Base-by-base conservation (phyloP, 2,113 vertebrate genomes). In the Ameiurus melas region DNA sequence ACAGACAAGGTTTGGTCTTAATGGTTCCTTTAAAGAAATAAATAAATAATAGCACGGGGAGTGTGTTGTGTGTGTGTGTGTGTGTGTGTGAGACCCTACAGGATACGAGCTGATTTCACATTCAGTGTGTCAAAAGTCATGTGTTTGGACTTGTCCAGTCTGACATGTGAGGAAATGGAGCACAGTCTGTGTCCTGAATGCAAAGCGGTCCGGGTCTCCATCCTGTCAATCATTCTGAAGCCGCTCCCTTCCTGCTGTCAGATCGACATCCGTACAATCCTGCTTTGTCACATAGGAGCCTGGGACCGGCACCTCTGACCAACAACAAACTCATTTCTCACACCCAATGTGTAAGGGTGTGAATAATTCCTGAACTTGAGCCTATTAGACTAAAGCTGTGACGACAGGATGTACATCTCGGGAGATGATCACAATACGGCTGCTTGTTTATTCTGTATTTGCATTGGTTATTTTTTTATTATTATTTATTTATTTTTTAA, bases 161-260 rank as follows among this genome's bases (percentile, higher is more conserved):
- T 95, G 94, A 94, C 94, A 94, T 92, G 92, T 92, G 73, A 91
- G 93, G 93, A 95, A 93, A 94, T 94, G 90, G 87, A 93, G 91
- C 66, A 8, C 79, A 86, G 83, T 93, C 92, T 93, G 93, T 95
- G 94, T 93, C 93, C 92, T 75, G 94, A 90, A 93, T 94, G 77
- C 88, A 88, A 92, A 92, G 78, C 88, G 83, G 88, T 90, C 92
- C 47, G 0, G 47, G 73, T 85, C 89, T 90, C 90, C 30, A 66
- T 85, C 82, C 91, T 83, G 91, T 93, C 94, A 85, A 85, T 90
- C 84, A 90, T 57, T 79, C 55, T 16, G 16, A 84, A 57, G 43
- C 78, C 39, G 87, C 79, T 88, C 66, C 53, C 47, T 87, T 89
- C 36, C 85, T 36, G 87, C 83, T 91, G 87, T 89, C 90, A 90